Evolutionary conservation across 1,140 invertebrate genomes (phyloP), one percentile per base, ranked within the genome.

Genomic region (Bombus waltoni): DNA sequence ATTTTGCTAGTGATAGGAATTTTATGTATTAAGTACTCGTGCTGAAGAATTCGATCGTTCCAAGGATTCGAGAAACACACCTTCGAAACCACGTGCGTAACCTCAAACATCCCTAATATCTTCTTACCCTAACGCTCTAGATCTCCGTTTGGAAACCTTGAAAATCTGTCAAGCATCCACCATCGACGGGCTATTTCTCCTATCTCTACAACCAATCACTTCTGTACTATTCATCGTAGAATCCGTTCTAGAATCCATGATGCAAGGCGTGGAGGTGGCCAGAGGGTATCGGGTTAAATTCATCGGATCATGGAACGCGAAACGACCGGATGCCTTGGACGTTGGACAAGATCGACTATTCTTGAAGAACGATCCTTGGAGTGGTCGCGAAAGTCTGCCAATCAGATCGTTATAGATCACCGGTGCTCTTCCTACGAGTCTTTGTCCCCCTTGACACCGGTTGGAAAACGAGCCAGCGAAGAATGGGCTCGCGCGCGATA

Each of bases 341-440:
- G 75, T 38, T 79, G 82, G n/a, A 62, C 83, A 84, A 84, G 53
- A 80, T 62, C 53, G 76, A 78, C 76, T 65, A 73, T 80, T 85
- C 66, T 85, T 38, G 68, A 73, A 47, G 53, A 59, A 13, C 53
- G 68, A 73, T 73, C 40, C 68, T 80, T n/a, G 68, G 68, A 53
- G 47, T 1, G 47, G 47, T 53, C 0, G 18, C n/a, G n/a, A 44
- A 47, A 40, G 79, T 82, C 62, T 75, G 44, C 72, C 62, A 75
- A 81, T 81, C 76, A 35, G 13, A 42, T 66, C 32, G 47, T 71
- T 42, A 42, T 72, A 40, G 62, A 77, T 78, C 82, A 32, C 10
- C 15, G 6, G 3, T 28, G 1, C 18, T 8, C 18, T 71, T 13
- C 38, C 25, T 42, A 25, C 42, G 72, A 57, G 57, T 53, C 59